Conservation (phyloP, 2,888 invertebrate species). For the Macaria liturata region DNA sequence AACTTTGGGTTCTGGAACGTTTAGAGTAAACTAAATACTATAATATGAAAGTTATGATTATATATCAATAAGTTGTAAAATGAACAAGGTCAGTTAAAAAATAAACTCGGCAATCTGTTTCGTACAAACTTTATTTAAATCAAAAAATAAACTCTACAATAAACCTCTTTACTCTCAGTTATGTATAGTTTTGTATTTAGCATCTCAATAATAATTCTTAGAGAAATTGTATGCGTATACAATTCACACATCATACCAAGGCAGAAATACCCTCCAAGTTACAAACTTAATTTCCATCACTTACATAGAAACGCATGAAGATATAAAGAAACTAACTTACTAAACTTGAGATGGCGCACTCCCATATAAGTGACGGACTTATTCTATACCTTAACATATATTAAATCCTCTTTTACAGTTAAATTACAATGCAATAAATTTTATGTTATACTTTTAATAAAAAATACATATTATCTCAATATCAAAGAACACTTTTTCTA, state of each 20-base stretch:
- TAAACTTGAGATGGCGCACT: slow-evolving; percentile 30
- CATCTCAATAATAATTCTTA: slow-evolving; percentile 48
- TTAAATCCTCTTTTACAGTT: slow-evolving; percentile 77
- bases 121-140: slow-evolving; percentile 83
- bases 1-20: too few relatives aligned
- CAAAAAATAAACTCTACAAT: slow-evolving; percentile 83
- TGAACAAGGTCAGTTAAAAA: background rate
- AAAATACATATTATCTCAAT: slow-evolving; percentile 80
- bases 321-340: slow-evolving; percentile 33
- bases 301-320: slow-evolving; percentile 30
- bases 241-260: slow-evolving; percentile 25
- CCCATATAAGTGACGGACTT: slow-evolving; percentile 57
- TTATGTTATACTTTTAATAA: slow-evolving; percentile 70
- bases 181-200: slow-evolving; percentile 69
- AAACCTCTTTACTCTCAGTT: slow-evolving; percentile 68
- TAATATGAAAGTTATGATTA: too few relatives aligned
- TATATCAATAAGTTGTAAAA: background rate
- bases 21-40: too few relatives aligned
- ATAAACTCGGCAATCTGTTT: slow-evolving; percentile 48
- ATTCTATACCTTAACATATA: slow-evolving; percentile 79
- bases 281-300: slow-evolving; percentile 18
- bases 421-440: slow-evolving; percentile 76
- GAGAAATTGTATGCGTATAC: slow-evolving; percentile 21
- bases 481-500: slow-evolving; percentile 73
- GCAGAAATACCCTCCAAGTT: slow-evolving; percentile 37